phyloP scores from a whole-genome alignment of 1,140 invertebrate genomes.

The Ganaspis sp. region DNA sequence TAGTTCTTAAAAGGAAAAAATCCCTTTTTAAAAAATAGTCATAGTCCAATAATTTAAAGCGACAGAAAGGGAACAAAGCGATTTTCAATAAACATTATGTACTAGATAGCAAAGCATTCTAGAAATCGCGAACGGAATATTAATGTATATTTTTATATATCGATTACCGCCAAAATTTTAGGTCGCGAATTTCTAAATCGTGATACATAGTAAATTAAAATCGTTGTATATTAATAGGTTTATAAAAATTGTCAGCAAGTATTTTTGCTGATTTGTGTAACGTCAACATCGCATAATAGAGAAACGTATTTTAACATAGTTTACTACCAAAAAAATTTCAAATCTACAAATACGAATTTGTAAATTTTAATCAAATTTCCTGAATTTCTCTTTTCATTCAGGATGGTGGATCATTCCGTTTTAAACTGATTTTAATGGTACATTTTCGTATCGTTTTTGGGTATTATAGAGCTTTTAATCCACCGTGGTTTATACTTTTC shows the following conservation, averaged over 20 bases:
- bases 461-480: background rate
- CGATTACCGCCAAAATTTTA: conserved; percentile 6
- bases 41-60: background rate
- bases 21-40: background rate
- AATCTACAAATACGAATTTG: conserved; percentile 14
- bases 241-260: background rate
- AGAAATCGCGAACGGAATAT: background rate
- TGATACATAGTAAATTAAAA: conserved; percentile 19
- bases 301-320: background rate
- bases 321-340: conserved; percentile 7
- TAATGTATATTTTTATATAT: conserved; percentile 29
- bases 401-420: conserved; percentile 28
- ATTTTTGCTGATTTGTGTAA: background rate
- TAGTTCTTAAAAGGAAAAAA: background rate
- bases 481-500: background rate
- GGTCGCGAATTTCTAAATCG: conserved; percentile 6
- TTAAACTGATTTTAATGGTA: conserved; percentile 3
- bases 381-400: background rate
- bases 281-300: background rate
- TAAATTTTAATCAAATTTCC: conserved; percentile 17
- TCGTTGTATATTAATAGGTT: conserved; percentile 23
- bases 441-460: background rate
- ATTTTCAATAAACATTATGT: background rate
- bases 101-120: background rate
- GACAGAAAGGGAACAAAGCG: background rate